Conservation (phyloP, 2,888 invertebrate genomes). For the Teleiodes luculella region DNA sequence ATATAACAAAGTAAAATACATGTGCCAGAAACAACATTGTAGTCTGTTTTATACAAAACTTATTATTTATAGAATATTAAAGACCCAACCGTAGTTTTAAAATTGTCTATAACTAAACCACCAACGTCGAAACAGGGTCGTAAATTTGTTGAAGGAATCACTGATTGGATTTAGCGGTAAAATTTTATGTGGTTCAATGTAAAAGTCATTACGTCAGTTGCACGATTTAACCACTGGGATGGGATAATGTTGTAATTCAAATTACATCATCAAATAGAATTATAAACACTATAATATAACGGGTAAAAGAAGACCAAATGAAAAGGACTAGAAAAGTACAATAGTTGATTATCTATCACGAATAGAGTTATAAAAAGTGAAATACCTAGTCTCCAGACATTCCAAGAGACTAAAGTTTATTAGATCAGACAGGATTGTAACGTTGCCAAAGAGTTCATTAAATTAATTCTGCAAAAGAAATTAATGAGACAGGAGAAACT, state of each 20-base stretch:
- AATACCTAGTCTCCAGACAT: neutral
- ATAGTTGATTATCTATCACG: neutral
- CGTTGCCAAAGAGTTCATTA: constrained; percentile 13
- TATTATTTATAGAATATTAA: constrained; percentile 1
- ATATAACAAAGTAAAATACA: neutral
- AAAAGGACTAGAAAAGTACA: neutral
- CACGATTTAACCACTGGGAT: neutral
- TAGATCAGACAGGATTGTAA: constrained; percentile 9
- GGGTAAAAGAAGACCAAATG: too few species aligned
- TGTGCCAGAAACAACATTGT: constrained; percentile 7
- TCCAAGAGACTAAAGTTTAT: constrained; percentile 5
- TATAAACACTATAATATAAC: too few species aligned
- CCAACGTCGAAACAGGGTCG: neutral
- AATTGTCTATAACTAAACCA: neutral
- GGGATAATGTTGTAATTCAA: constrained; percentile 2
- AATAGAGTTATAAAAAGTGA: neutral
- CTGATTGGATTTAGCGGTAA: constrained; percentile 11
- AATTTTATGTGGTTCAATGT: constrained; percentile 8
- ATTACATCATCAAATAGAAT: neutral
- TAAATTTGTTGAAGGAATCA: constrained; percentile 9
- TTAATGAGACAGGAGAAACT: neutral
- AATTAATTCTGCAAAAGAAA: constrained; percentile 3
- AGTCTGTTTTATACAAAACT: neutral
- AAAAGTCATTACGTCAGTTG: constrained; percentile 2
- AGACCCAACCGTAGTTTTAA: neutral